Percentiles rank a stretch among this genome's conserved stretches.
Evolutionary conservation across 1,140 invertebrate species (phyloP).

Genomic region (Hylaeus anthracinus): DNA sequence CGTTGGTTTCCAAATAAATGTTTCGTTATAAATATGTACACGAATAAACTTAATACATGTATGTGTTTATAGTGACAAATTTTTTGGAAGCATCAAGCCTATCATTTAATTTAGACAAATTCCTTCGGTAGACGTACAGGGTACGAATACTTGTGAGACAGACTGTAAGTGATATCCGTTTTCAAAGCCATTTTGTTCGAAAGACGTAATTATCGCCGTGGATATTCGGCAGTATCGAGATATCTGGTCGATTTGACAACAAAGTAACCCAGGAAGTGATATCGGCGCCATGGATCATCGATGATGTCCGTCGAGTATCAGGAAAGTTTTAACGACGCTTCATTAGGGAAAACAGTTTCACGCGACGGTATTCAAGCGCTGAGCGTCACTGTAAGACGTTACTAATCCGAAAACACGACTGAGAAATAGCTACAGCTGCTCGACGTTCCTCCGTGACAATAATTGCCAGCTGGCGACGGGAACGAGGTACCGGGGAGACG

Average conservation of each 20-base stretch:
- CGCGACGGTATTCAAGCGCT: constrained; percentile 22
- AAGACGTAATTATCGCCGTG: constrained; percentile 72
- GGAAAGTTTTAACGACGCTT: constrained; percentile 76
- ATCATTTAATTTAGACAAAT: too few relatives aligned
- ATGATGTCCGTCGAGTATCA: constrained; percentile 65
- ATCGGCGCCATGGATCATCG: constrained; percentile 54
- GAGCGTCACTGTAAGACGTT: constrained; percentile 11
- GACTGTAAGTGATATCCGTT: too few relatives aligned
- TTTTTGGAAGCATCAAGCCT: too few relatives aligned
- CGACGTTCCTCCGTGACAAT: constrained; percentile 42
- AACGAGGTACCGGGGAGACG: neutral
- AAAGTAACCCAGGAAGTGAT: constrained; percentile 51
- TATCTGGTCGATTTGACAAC: constrained; percentile 64
- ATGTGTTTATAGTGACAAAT: too few relatives aligned
- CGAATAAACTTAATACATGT: too few relatives aligned
- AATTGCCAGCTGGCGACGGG: constrained; percentile 36
- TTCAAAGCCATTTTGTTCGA: too few relatives aligned
- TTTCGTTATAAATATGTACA: too few relatives aligned
- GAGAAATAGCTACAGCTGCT: constrained; percentile 48
- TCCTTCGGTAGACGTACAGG: too few relatives aligned
- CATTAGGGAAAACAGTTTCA: constrained; percentile 76
- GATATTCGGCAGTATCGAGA: constrained; percentile 69
- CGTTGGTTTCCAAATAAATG: too few relatives aligned
- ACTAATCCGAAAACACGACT: constrained; percentile 38
- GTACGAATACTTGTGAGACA: too few relatives aligned